Evolutionary conservation across 1,140 invertebrate species (phyloP).

Genomic region (Schlechtendalia chinensis): DNA sequence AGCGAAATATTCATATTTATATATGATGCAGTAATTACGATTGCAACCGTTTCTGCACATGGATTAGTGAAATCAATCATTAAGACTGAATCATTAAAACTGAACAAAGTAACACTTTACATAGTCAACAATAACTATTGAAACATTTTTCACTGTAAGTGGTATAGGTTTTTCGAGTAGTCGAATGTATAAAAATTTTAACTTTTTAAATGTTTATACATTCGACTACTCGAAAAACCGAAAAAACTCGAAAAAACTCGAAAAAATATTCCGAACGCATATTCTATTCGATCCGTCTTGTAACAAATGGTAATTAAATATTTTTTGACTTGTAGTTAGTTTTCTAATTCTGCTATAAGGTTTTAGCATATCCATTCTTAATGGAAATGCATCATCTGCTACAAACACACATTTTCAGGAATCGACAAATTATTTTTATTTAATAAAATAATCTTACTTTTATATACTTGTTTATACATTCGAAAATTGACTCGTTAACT

Average conservation of each 20-base stretch:
- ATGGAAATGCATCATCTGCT: slow-evolving; percentile 18
- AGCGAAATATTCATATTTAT: too few species aligned
- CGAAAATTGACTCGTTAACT: background rate
- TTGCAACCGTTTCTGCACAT: too few species aligned
- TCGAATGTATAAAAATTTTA: slow-evolving; percentile 49
- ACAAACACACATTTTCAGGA: slow-evolving; percentile 1
- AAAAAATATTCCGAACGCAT: slow-evolving; percentile 55
- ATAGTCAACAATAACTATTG: background rate
- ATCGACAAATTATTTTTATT: too few species aligned
- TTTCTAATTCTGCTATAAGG: background rate
- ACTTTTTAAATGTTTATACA: too few species aligned
- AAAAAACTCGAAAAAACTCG: too few species aligned
- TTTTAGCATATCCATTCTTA: slow-evolving; percentile 24
- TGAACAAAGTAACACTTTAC: too few species aligned
- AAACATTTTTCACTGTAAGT: background rate
- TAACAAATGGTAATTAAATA: slow-evolving; percentile 57
- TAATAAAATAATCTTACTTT: background rate
- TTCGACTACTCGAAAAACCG: too few species aligned
- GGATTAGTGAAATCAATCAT: too few species aligned
- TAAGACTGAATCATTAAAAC: slow-evolving; percentile 6
- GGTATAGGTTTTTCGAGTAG: slow-evolving; percentile 45
- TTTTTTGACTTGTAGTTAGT: slow-evolving; percentile 26
- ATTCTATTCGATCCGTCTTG: slow-evolving; percentile 54
- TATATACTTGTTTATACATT: slow-evolving; percentile 2
- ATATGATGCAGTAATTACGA: too few species aligned